These are phyloP conservation scores for Aix galericulata DNA, from an alignment of 2,113 vertebrate genomes.

Conservation along the genomic window DNA sequence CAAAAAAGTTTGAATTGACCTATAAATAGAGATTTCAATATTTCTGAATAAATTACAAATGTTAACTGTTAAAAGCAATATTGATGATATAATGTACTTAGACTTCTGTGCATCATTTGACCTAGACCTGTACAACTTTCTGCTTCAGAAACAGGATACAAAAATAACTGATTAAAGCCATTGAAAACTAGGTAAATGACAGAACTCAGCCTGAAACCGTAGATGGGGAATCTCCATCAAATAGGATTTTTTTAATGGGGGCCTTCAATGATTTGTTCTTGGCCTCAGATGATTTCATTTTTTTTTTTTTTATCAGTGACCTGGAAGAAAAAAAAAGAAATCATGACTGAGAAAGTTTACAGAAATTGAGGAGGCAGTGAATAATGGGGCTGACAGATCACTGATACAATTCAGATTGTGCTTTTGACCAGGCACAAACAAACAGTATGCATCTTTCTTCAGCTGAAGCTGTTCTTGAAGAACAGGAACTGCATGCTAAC, in stretches of 20 bases:
- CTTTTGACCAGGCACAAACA: neutral
- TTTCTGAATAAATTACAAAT: neutral
- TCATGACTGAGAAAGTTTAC: neutral
- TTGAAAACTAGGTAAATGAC: neutral
- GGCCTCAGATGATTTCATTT: neutral
- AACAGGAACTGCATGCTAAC: neutral
- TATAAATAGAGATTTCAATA: neutral
- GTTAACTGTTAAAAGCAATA: neutral
- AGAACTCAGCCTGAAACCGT: neutral
- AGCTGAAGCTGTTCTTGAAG: neutral
- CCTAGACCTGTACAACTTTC: neutral
- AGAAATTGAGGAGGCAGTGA: neutral
- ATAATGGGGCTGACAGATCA: neutral
- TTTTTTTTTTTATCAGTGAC: neutral
- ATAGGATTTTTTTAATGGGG: neutral
- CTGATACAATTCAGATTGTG: neutral
- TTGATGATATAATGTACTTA: neutral
- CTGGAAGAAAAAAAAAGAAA: neutral
- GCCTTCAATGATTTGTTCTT: neutral
- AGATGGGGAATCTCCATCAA: neutral
- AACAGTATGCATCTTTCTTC: neutral
- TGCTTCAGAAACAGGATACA: neutral
- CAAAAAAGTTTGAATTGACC: neutral
- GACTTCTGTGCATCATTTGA: neutral
- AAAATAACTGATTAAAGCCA: neutral